Evolutionary conservation across 2,113 vertebrate genomes (phyloP), one percentile per base, ranked within the genome.

Genomic region (Rhinoptilus africanus): DNA sequence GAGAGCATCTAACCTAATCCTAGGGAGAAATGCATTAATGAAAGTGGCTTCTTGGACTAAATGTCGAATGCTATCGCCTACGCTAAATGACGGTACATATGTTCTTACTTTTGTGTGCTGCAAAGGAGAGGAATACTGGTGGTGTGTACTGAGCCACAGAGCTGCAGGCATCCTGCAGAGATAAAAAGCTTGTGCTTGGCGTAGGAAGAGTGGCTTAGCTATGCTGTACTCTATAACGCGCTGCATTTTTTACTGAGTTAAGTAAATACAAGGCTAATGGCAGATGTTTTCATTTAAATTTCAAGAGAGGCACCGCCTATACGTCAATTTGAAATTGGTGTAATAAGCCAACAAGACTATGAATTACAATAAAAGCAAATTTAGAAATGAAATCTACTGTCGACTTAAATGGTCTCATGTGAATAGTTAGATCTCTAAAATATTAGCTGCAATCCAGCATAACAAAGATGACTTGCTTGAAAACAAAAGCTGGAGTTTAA

Each of bases 201-300:
- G 28, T 56, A 87, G 56, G 50, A 92, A 81, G 63, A 93, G n/a
- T 17, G 50, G 48, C 41, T 59, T 62, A 74, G 68, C 75, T 87
- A 37, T 43, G 64, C 50, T 89, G 69, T 6, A 76, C 59, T 82
- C 84, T 54, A 60, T 34, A 95, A 89, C 76, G 45, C 59, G 14
- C 34, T 12, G 81, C 73, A 94, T 89, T 96, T 94, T 87, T 93
- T 88, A 77, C n/a, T 92, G 86, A 93, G 82, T 93, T 94, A 96
- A 93, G 81, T 91, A 96, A 97, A 96, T 45, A 96, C 30, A 86
- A 82, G 50, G 68, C 74, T 92, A 96, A 96, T 80, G 78, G 89
- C 96, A 97, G 91, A 93, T 94, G 93, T 96, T 98, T 97, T 93
- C 80, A 93, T 76, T 97, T 96, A 94, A 96, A 67, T 73, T 95